A percentile compares a stretch with the other conserved stretches of the same genome.
phyloP scores from a whole-genome alignment of 2,888 invertebrate genomes.

The Drosophila picticornis region DNA sequence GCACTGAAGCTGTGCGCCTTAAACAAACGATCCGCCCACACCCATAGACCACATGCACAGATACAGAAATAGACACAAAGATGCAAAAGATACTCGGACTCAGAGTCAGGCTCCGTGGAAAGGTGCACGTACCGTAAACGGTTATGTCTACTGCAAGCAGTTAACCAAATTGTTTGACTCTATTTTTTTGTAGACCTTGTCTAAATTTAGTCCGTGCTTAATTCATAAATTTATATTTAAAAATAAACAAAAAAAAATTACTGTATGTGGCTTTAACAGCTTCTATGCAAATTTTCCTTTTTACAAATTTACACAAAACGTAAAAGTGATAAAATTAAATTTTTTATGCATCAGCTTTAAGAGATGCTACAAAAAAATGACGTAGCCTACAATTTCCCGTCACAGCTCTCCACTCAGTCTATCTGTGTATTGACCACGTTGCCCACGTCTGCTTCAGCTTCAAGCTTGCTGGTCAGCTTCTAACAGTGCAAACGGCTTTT shows the following conservation, averaged over 20 bases:
- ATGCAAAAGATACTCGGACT: slow-evolving; percentile 1
- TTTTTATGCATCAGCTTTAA: slow-evolving; percentile 74
- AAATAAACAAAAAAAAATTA: neutral
- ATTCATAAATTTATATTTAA: slow-evolving; percentile 12
- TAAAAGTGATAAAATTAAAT: slow-evolving; percentile 64
- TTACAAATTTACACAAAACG: slow-evolving; percentile 27
- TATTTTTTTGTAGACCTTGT: slow-evolving; percentile 12
- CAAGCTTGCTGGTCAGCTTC: slow-evolving; percentile 35
- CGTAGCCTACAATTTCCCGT: slow-evolving; percentile 28
- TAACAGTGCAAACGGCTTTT: slow-evolving; percentile 60
- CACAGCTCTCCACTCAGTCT: neutral
- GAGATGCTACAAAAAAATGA: slow-evolving; percentile 27
- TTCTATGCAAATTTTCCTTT: slow-evolving; percentile 39
- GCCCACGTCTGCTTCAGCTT: slow-evolving; percentile 31
- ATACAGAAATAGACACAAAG: slow-evolving; percentile 4
- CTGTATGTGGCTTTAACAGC: neutral
- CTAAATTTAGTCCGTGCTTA: slow-evolving; percentile 25
- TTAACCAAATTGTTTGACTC: neutral
- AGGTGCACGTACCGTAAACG: slow-evolving; percentile 51
- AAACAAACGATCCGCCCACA: slow-evolving; percentile 45
- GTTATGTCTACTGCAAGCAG: slow-evolving; percentile 9
- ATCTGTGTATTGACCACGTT: slow-evolving; percentile 2
- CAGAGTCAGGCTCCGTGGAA: slow-evolving; percentile 13
- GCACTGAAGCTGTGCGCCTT: slow-evolving; percentile 46
- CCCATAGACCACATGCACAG: slow-evolving; percentile 23